Base-by-base conservation (phyloP, 2,797 vertebrate genomes). In the Brotula barbata region DNA sequence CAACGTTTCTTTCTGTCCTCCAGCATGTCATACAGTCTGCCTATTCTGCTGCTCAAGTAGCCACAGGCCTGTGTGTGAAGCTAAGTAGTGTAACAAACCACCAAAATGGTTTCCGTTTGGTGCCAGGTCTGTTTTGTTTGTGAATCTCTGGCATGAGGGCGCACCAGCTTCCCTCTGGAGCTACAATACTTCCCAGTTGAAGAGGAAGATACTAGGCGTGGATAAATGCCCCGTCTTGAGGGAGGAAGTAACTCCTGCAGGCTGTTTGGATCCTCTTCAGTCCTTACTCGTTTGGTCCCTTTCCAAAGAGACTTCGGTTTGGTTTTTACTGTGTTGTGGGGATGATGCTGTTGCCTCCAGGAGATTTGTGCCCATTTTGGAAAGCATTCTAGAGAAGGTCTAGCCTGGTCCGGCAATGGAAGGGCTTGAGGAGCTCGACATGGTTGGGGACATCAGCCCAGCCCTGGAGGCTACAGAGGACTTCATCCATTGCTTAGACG, bases 381-480 rank as follows among this genome's bases (percentile, higher is more conserved):
- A 73, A 79, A 69, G 57, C 11, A 13, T 37, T 57, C 48, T 54
- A 64, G 41, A n/a, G 16, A 34, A 59, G 45, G 8, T 42, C 53
- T 40, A 45, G 36, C 43, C 48, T 36, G n/a, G 58, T 41, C 42
- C 51, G 46, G 62, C 47, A 65, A 98, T 99, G 96, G 95, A 98
- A 73, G 93, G 93, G 55, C 81, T 92, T 89, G 96, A 97, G 73
- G 94, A 94, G 71, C 81, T 92, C 16, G 90, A 92, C 47, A 67
- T 83, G 73, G 94, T 96, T 22, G 95, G 95, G 58, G 94, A 98
- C 65, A 94, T 99, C 77, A 99, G 97, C 85, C 97, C 96, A 0
- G 96, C 97, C 69, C 87, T 98, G 68, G 97, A 99, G 88, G 96
- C 94, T 55, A 99, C 97, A 0, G 97, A 99, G 81, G 96, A 98